A percentile compares a stretch with the other conserved stretches of the same genome.
These are phyloP conservation scores for Halotydeus destructor DNA, from an alignment of 1,140 invertebrate genomes.

Conservation along the genomic window DNA sequence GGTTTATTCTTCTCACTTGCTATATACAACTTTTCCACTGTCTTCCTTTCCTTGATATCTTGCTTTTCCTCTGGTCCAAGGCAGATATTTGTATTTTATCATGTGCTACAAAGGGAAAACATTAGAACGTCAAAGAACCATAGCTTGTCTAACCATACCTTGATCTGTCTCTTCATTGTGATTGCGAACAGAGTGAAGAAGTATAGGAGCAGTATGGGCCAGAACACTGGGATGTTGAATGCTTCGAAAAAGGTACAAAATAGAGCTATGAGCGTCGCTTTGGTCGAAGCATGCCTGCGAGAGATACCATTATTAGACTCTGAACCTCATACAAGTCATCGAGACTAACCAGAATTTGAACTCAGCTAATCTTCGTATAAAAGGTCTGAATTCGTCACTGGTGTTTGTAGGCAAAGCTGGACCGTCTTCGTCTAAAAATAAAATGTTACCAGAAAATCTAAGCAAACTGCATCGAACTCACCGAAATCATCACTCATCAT, in stretches of 20 bases:
- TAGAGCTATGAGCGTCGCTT: slow-evolving; percentile 75
- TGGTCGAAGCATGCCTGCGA: slow-evolving; percentile 61
- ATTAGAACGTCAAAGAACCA: slow-evolving; percentile 3
- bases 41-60: slow-evolving; percentile 38
- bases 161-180: slow-evolving; percentile 99
- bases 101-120: slow-evolving; percentile 62
- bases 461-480: background rate
- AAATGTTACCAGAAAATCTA: slow-evolving; percentile 4
- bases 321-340: background rate
- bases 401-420: slow-evolving; percentile 77
- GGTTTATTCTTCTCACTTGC: slow-evolving; percentile 17
- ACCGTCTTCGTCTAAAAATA: slow-evolving; percentile 39
- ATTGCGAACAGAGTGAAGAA: slow-evolving; percentile 94
- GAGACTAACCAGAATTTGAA: slow-evolving; percentile 85
- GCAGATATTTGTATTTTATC: slow-evolving; percentile 96
- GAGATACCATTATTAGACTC: slow-evolving; percentile 12
- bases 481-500: slow-evolving; percentile 48
- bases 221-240: slow-evolving; percentile 98
- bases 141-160: slow-evolving; percentile 36
- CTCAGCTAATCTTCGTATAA: slow-evolving; percentile 90
- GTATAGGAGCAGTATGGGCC: slow-evolving; percentile 99
- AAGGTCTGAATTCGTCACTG: slow-evolving; percentile 95
- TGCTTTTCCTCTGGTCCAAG: slow-evolving; percentile 93
- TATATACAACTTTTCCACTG: slow-evolving; percentile 24
- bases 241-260: slow-evolving; percentile 90